Evolutionary conservation across 2,797 vertebrate genomes (phyloP).

Genomic region (Siniperca obscura): DNA sequence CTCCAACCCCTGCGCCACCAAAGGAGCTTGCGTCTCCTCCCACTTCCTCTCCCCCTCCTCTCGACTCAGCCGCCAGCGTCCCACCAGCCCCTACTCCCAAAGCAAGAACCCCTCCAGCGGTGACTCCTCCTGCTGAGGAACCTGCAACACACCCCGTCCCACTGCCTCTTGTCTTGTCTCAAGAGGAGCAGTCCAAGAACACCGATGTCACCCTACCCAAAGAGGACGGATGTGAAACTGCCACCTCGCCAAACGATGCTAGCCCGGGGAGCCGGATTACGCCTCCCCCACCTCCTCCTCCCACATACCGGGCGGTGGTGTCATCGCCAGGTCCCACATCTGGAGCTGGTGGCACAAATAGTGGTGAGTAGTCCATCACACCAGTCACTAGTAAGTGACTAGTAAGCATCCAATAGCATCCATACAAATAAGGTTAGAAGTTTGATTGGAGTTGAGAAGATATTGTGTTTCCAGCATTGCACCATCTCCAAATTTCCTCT

Average conservation of each 20-base stretch:
- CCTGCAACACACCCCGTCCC: slow-evolving; percentile 79
- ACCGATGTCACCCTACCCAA: slow-evolving; percentile 83
- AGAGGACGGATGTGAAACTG: slow-evolving; percentile 85
- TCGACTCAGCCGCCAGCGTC: slow-evolving; percentile 45
- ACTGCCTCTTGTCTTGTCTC: slow-evolving; percentile 85
- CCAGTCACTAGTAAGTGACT: neutral
- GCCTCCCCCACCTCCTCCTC: slow-evolving; percentile 94
- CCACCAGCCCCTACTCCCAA: slow-evolving; percentile 54
- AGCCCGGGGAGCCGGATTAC: slow-evolving; percentile 87
- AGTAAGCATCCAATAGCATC: neutral
- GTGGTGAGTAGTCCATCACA: slow-evolving; percentile 85
- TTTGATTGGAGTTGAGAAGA: neutral
- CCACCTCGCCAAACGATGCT: slow-evolving; percentile 89
- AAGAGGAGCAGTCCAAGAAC: slow-evolving; percentile 86
- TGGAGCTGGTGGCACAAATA: slow-evolving; percentile 84
- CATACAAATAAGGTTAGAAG: neutral
- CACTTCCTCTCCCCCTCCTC: slow-evolving; percentile 50
- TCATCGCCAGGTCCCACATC: slow-evolving; percentile 92
- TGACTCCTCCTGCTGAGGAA: slow-evolving; percentile 62
- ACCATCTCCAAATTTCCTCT: neutral
- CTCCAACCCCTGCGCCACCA: slow-evolving; percentile 51
- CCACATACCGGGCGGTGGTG: slow-evolving; percentile 94
- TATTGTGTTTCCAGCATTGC: neutral
- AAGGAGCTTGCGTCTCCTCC: slow-evolving; percentile 70
- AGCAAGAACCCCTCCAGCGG: slow-evolving; percentile 48